A percentile compares a stretch with the other conserved stretches of the same genome.
Evolutionary conservation across 2,113 vertebrate genomes (phyloP).

Genomic region (Maccullochella peelii): DNA sequence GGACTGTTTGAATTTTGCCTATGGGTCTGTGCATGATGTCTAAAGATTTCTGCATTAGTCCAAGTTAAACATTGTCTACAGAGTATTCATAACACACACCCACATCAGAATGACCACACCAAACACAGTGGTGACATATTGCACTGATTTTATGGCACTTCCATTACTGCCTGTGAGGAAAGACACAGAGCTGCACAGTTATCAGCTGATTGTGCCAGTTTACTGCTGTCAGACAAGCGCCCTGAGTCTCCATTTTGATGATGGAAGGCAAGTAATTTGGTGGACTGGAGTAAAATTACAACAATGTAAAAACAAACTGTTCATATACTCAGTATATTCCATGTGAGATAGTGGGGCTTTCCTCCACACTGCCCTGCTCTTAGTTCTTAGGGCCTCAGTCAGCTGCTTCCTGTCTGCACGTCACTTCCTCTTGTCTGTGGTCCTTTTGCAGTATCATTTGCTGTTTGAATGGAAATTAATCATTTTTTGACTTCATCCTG

Average conservation of each 20-base stretch:
- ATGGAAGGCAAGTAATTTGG: background rate
- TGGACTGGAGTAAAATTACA: background rate
- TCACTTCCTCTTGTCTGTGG: background rate
- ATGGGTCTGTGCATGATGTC: background rate
- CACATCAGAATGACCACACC: background rate
- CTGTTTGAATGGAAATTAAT: background rate
- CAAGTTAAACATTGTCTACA: background rate
- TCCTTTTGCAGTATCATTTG: background rate
- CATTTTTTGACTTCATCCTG: background rate
- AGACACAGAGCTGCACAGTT: background rate
- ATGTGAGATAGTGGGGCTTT: background rate
- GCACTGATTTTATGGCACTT: background rate
- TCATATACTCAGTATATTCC: too few relatives aligned
- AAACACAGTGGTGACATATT: background rate
- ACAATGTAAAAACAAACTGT: background rate
- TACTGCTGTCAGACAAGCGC: background rate
- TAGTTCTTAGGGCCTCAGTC: background rate
- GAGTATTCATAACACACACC: background rate
- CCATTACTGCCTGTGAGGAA: background rate
- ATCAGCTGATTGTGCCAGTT: background rate
- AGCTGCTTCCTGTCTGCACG: background rate
- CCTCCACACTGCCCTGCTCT: background rate
- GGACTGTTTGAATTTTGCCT: background rate
- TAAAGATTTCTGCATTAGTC: too few relatives aligned
- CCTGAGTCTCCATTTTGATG: background rate